These are phyloP conservation scores for Siphamia tubifer DNA, from an alignment of 2,113 vertebrate species.

Conservation along the genomic window DNA sequence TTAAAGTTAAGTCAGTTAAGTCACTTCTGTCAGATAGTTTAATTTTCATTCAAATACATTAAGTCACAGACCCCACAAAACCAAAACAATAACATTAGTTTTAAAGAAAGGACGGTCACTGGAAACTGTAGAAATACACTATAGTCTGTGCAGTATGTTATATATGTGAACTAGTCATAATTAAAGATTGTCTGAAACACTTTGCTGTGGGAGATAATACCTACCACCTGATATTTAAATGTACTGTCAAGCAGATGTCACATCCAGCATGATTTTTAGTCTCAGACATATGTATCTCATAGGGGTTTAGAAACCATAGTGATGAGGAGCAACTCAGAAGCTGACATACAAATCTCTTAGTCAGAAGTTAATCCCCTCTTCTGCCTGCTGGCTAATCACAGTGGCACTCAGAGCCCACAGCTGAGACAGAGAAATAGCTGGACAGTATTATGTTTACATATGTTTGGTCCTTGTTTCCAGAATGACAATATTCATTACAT, in stretches of 20 bases:
- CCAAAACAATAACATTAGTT: too few species aligned
- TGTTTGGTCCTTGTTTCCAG: too few species aligned
- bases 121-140: too few species aligned
- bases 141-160: too few species aligned
- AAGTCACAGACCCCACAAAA: too few species aligned
- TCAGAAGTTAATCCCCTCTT: conserved; percentile 56
- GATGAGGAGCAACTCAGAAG: conserved; percentile 33
- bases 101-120: too few species aligned
- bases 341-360: conserved; percentile 39
- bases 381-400: conserved; percentile 43
- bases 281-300: conserved; percentile 6
- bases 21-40: too few species aligned
- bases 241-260: not conserved
- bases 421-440: not conserved
- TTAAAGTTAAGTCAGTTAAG: not conserved
- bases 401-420: conserved; percentile 14
- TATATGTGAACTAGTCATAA: not conserved
- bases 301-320: conserved; percentile 20
- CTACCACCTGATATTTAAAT: conserved; percentile 24
- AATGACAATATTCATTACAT: too few species aligned
- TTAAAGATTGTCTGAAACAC: conserved; percentile 14
- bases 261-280: not conserved
- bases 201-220: conserved; percentile 15
- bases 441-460: too few species aligned
- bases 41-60: too few species aligned